phyloP scores from a whole-genome alignment of 2,113 vertebrate species.

The Miniopterus natalensis region DNA sequence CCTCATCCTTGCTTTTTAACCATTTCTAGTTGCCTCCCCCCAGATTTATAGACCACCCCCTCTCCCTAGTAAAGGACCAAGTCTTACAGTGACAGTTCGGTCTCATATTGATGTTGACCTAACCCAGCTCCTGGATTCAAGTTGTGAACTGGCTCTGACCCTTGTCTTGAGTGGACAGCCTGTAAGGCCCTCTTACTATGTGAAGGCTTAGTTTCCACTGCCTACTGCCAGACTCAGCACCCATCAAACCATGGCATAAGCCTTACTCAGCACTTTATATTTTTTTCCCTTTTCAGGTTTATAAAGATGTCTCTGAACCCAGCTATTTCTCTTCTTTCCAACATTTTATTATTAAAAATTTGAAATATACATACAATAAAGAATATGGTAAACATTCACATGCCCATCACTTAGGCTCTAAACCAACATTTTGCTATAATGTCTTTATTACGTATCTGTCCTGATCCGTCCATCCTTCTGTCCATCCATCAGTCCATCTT shows the following conservation, averaged over 20 bases:
- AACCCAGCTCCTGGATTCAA: background rate
- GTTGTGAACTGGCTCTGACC: background rate
- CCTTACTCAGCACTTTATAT: conserved; percentile 12
- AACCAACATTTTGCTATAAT: background rate
- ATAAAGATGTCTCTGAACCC: conserved; percentile 32
- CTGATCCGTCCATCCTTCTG: background rate
- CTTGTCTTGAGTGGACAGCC: background rate
- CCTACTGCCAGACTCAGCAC: background rate
- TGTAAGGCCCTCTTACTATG: background rate
- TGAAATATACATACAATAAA: conserved; percentile 23
- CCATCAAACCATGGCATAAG: background rate
- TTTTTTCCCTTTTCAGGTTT: background rate
- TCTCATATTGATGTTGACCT: background rate
- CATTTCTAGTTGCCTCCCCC: background rate
- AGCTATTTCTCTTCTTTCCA: background rate
- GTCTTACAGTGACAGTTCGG: background rate
- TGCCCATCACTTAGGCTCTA: background rate
- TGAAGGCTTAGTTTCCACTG: background rate
- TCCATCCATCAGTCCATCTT: background rate
- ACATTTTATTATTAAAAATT: conserved; percentile 41
- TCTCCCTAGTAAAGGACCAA: background rate
- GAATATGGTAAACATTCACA: background rate
- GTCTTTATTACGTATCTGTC: background rate
- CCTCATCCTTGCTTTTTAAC: background rate
- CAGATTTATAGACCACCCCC: background rate